Evolutionary conservation across 2,797 vertebrate species (phyloP).

Genomic region (Sparidentex hasta): DNA sequence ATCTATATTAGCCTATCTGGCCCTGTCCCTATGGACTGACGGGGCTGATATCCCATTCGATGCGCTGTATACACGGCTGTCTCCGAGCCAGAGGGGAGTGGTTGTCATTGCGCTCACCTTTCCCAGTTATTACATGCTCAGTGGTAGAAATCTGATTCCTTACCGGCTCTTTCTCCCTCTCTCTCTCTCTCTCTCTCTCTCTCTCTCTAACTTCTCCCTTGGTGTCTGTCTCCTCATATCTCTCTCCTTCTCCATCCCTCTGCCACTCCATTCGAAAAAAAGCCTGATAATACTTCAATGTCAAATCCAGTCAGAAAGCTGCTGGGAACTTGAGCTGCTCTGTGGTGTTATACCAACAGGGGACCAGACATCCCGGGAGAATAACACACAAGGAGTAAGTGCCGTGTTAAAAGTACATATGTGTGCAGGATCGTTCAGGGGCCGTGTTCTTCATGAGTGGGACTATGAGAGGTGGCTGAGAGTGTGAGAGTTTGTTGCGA

Average conservation of each 20-base stretch:
- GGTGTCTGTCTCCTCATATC: slow-evolving; percentile 46
- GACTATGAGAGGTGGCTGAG: slow-evolving; percentile 1
- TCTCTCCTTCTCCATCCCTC: slow-evolving; percentile 42
- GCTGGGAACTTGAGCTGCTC: slow-evolving; percentile 57
- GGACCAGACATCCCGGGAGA: slow-evolving; percentile 43
- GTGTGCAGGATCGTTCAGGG: slow-evolving; percentile 18
- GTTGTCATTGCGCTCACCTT: slow-evolving; percentile 80
- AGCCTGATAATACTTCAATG: slow-evolving; percentile 73
- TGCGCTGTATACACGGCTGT: slow-evolving; percentile 45
- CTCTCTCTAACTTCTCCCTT: slow-evolving; percentile 40
- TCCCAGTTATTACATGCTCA: slow-evolving; percentile 68
- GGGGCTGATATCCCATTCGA: slow-evolving; percentile 64
- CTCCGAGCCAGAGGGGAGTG: slow-evolving; percentile 53
- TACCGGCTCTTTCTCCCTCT: slow-evolving; percentile 31
- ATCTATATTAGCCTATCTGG: slow-evolving; percentile 57
- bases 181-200: slow-evolving; percentile 19
- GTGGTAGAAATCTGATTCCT: slow-evolving; percentile 60
- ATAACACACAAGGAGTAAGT: slow-evolving; percentile 19
- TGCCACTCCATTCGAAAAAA: slow-evolving; percentile 39
- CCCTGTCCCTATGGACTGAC: slow-evolving; percentile 41
- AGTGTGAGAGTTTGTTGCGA: slow-evolving; percentile 35
- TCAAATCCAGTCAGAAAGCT: slow-evolving; percentile 68
- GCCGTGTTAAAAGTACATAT: slow-evolving; percentile 25
- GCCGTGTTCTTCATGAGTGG: neutral
- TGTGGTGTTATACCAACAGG: slow-evolving; percentile 38